phyloP scores from a whole-genome alignment of 92 coral and sea anemone genomes.

The Phenganax stokvisi region DNA sequence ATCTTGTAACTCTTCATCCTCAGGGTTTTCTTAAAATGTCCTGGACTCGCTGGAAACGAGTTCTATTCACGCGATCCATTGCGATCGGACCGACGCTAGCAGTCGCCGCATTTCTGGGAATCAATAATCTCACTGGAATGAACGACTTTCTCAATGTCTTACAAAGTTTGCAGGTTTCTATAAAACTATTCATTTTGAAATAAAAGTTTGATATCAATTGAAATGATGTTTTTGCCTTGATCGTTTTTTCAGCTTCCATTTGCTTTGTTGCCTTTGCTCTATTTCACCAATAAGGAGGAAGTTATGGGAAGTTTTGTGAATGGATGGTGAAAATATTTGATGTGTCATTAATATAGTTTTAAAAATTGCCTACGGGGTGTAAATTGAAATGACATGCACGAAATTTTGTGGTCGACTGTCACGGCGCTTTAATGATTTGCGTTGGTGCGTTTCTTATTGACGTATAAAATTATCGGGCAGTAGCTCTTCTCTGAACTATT shows the following conservation, averaged over 20 bases:
- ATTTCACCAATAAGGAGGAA: conserved; percentile 68
- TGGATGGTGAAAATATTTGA: conserved; percentile 55
- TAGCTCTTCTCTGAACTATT: too few relatives aligned
- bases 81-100: conserved; percentile 89
- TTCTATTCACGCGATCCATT: conserved; percentile 79
- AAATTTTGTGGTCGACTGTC: too few relatives aligned
- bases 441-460: too few relatives aligned
- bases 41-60: conserved; percentile 99
- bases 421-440: too few relatives aligned
- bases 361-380: too few relatives aligned
- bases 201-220: not conserved
- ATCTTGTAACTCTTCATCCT: too few relatives aligned
- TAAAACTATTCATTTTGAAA: not conserved
- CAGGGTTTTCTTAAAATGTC: conserved; percentile 91
- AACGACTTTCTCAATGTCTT: conserved; percentile 91
- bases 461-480: too few relatives aligned
- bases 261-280: conserved; percentile 82
- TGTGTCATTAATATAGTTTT: not conserved
- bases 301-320: conserved; percentile 79
- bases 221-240: not conserved
- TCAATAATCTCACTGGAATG: conserved; percentile 84
- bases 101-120: conserved; percentile 74
- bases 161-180: conserved; percentile 77
- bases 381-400: too few relatives aligned
- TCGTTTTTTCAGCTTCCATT: conserved; percentile 66